Base-by-base conservation (phyloP, 2,113 vertebrate genomes). In the Progne subis region DNA sequence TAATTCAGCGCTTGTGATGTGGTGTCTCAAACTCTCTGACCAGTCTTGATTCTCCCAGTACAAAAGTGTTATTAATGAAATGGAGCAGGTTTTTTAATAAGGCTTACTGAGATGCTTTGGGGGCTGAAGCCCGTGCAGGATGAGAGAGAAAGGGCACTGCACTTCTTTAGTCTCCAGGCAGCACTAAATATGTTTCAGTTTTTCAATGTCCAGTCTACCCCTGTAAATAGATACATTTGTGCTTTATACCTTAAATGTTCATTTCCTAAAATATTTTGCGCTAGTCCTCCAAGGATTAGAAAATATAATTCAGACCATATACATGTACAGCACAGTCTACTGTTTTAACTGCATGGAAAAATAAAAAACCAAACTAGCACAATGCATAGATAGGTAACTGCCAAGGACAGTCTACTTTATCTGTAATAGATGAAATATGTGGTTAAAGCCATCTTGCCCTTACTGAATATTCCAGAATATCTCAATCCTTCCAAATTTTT, bases 271-370 rank as follows among this genome's bases (percentile, higher is more conserved):
- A 18, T n/a, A 11, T 55, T 84, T 79, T 75, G 11, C 21, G 7
- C 17, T 49, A 6, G 19, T 52, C 18, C 14, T 61, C 41, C 43
- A 72, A 53, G 19, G 18, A 68, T 25, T 12, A 53, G 34, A 82
- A 93, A 76, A 85, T 46, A 79, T 52, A 69, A 64, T 50, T 70
- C 28, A 80, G 28, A 46, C 14, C 26, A 31, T 57, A 65, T 39
- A 21, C 11, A 29, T 46, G 12, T 67, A 49, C 0, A 0, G 10
- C 2, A 9, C 14, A 55, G 8, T 13, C 8, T 44, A 13, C n/a
- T 57, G 20, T 44, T 63, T 75, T 41, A 56, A 59, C 12, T 84
- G 50, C 12, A 75, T 47, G 26, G 34, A 21, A 34, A 53, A 65
- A 88, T 20, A 65, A 10, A 43, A 69, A 74, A 49, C 1, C 11